These are phyloP conservation scores for Sminthopsis crassicaudata DNA, from an alignment of 2,113 vertebrate genomes.

Conservation along the genomic window DNA sequence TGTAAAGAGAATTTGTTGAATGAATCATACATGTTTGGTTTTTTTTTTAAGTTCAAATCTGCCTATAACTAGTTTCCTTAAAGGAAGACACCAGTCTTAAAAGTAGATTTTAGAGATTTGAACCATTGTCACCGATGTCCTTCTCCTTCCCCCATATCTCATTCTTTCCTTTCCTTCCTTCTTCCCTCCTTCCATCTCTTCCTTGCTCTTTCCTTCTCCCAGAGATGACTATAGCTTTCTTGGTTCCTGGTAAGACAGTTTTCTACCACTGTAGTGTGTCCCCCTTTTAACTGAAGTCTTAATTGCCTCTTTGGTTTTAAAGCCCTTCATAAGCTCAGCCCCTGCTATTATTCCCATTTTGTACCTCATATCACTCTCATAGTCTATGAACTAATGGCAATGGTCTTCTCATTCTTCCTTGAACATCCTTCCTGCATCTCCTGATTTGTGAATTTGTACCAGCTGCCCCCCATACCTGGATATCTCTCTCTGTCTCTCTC, in stretches of 20 bases:
- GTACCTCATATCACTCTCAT: background rate
- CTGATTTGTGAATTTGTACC: background rate
- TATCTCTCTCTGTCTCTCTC: too few relatives aligned
- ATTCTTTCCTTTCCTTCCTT: too few relatives aligned
- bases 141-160: background rate
- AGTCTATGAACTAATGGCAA: background rate
- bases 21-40: constrained; percentile 26
- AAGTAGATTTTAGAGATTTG: background rate
- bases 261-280: background rate
- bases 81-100: constrained; percentile 8
- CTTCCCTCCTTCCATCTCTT: background rate
- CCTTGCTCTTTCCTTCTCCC: background rate
- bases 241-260: background rate
- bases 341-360: too few relatives aligned
- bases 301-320: background rate
- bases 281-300: background rate
- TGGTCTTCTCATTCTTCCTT: background rate
- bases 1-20: background rate
- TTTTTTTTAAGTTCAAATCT: constrained; percentile 20
- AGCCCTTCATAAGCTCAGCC: too few relatives aligned
- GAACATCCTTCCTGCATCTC: background rate
- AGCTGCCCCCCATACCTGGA: too few relatives aligned
- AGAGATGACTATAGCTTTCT: background rate
- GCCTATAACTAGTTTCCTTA: constrained; percentile 49
- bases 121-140: background rate